Base-by-base conservation (phyloP, 1,140 invertebrate species). In the Linepithema humile region DNA sequence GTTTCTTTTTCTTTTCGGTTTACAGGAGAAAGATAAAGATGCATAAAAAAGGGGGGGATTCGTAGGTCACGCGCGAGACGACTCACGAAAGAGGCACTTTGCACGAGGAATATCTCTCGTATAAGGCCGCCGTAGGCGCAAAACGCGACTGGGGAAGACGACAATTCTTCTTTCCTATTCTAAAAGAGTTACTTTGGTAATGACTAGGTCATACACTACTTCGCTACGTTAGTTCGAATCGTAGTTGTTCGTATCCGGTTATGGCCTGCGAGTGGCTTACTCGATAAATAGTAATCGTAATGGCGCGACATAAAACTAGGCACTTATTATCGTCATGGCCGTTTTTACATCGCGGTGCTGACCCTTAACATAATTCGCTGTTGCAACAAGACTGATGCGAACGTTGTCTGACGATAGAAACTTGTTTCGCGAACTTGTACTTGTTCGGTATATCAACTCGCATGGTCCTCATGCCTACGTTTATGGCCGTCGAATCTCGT, bases 181-280 rank as follows among this genome's bases (percentile, higher is more conserved):
- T 85, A 64, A 91, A 17, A 38, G 50, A 74, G 87, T 93, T 92
- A 94, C 93, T 94, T 94, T 94, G 94, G 94, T 94, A 94, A 94
- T 94, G 94, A 94, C 94, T 94, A 94, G 94, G 92, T 93, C 91
- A 92, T 92, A 92, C 91, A 87, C 90, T 85, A 90, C 59, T 32
- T 91, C 87, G 73, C 85, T 91, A 90, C 53, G 84, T 80, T 80
- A 80, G 38, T 57, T 55, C 55, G 40, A 29, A 53, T 80, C 35
- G 48, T 69, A 40, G 35, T 69, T 32, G 23, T 55, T 55, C 45
- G 32, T 67, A 35, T 65, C 23, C 32, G n/a, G 62, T 69, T 78
- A 69, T 78, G 75, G 75, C 75, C 65, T 57, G 60, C 43, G 26
- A 38, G 32, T 69, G 35, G 45, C 17, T 77, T 77, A 48, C 40